Base-by-base conservation (phyloP, 2,888 invertebrate genomes). In the Acanthosepion pharaonis region DNA sequence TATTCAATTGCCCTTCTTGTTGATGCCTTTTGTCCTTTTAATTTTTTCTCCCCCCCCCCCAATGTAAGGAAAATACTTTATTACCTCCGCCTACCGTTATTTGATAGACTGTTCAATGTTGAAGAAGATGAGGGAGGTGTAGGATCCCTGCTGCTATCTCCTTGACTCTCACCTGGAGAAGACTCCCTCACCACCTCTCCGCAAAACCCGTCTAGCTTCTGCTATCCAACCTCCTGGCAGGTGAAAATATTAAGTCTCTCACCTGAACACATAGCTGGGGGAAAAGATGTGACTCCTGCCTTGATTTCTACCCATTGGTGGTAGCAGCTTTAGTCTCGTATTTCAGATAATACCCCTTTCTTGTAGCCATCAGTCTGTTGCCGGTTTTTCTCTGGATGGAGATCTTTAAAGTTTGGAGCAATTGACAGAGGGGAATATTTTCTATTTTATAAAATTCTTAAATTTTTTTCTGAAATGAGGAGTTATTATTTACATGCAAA, bases 91-190 rank as follows among this genome's bases (percentile, higher is more conserved):
- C 78, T 78, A 33, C 33, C 15, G 15, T 78, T 33, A 78, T 78
- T 78, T 78, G 78, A 78, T 78, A n/a, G 11, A n/a, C 78, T 78
- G 78, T 78, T 78, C 78, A 33, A 78, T 23, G 59, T 5, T 23
- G 23, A 59, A 23, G 23, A 11, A 33, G 78, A 6, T 33, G 78
- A 78, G n/a, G n/a, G 78, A 78, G n/a, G n/a, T 28, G 28, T 23
- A 64, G 64, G 64, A 64, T 25, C 64, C 78, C 78, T 78, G 78
- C 78, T 78, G 78, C 18, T 78, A 78, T 78, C 78, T 78, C 33
- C 78, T 78, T 78, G 78, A 78, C 78, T 78, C 78, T 78, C 78
- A 78, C 78, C 78, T 78, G 78, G 78, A 78, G 78, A 78, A 33
- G 0, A 33, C 78, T 15, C 11, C n/a, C 15, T 15, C 9, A 6